These are phyloP conservation scores for Drosophila seclusa DNA, from an alignment of 2,888 invertebrate genomes.

Conservation along the genomic window DNA sequence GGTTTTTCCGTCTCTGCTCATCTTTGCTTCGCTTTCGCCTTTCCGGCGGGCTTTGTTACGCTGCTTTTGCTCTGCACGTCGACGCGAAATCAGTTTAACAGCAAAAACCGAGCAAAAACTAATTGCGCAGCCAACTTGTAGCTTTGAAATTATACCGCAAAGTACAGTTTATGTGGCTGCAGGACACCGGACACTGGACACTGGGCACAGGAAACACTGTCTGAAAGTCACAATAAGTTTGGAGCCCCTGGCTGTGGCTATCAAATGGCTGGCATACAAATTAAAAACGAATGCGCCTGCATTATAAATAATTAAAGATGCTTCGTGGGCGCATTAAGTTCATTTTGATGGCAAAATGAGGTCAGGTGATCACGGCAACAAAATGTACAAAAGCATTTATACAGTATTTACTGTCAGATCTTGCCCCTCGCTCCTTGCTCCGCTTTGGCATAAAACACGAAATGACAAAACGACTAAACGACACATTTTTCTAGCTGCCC, in stretches of 20 bases:
- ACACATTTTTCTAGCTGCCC: slow-evolving; percentile 34
- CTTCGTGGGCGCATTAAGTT: slow-evolving; percentile 63
- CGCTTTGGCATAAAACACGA: neutral
- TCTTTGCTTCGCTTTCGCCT: slow-evolving; percentile 7
- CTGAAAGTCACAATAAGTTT: slow-evolving; percentile 24
- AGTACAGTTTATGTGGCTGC: slow-evolving; percentile 70
- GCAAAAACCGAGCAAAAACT: slow-evolving; percentile 68
- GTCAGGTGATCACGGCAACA: slow-evolving; percentile 39
- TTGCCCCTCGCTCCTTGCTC: slow-evolving; percentile 2
- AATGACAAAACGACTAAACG: neutral
- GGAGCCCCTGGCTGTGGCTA: neutral
- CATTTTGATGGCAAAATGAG: slow-evolving; percentile 33
- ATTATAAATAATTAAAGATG: slow-evolving; percentile 66
- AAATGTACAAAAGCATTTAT: slow-evolving; percentile 58
- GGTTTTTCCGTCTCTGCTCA: slow-evolving; percentile 14
- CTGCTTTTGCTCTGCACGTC: slow-evolving; percentile 15
- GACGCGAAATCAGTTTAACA: slow-evolving; percentile 66
- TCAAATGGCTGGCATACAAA: slow-evolving; percentile 46
- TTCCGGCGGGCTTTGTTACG: slow-evolving; percentile 48
- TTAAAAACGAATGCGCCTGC: slow-evolving; percentile 50
- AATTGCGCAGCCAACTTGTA: slow-evolving; percentile 64
- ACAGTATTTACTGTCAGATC: slow-evolving; percentile 47
- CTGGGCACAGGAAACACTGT: neutral
- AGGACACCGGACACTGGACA: neutral
- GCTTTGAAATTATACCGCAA: slow-evolving; percentile 71